Base-by-base conservation (phyloP, 1,140 invertebrate species). In the Goniozus legneri region DNA sequence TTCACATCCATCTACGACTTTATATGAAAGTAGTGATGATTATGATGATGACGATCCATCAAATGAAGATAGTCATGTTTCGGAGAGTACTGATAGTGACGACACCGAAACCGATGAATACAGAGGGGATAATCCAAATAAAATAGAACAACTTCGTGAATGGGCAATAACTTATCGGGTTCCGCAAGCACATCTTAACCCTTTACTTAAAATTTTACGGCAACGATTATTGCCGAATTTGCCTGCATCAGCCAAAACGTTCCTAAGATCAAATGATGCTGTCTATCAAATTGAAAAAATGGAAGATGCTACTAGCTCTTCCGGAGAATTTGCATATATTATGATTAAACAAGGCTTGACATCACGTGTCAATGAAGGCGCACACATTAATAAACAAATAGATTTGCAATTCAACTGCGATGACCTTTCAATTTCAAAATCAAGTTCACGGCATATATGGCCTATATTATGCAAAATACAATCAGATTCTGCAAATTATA, bases 401-500 rank as follows among this genome's bases (percentile, higher is more conserved):
- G 10, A 15, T 10, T 13, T 36, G 4, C 21, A 36, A 22, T 16
- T 37, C 19, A 34, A 37, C 30, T 15, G 24, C 13, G 48, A 50
- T 38, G 41, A 42, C 3, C 2, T 22, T 16, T 21, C 34, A 2
- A 6, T 21, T 12, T 50, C 16, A 13, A 44, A 50, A 21, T 50
- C 48, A 10, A 35, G 48, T 32, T 14, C 13, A 8, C 16, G 40
- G 15, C 34, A 39, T 20, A 34, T 44, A 4, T 50, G 48, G 48
- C 41, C 42, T 19, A 50, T 50, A 14, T 31, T 50, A 3, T 30
- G 48, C 37, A 50, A 44, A 50, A 14, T 50, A 16, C 24, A 33
- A 19, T 44, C 14, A 3, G 15, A 44, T 33, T 13, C 16, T 21
- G 42, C 44, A 31, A 20, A 45, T 4, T 45, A 51, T 27, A 34